These are phyloP conservation scores for Notodromas monacha DNA, from an alignment of 2,888 invertebrate genomes.

Conservation along the genomic window DNA sequence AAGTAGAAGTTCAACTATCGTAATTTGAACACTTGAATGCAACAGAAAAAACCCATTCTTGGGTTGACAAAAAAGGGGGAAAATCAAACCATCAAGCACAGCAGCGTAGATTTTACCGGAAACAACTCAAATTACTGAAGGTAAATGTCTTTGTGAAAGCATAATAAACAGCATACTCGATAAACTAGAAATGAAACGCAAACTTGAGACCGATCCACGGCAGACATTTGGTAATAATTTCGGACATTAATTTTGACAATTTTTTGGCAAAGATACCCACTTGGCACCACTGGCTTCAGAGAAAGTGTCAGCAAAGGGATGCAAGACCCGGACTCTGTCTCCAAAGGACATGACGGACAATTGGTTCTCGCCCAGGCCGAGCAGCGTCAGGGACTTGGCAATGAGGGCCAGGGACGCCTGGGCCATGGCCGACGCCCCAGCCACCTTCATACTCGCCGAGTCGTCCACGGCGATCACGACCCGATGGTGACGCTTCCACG, in stretches of 20 bases:
- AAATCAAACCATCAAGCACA: too few species aligned
- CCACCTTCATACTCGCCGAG: slow-evolving; percentile 31
- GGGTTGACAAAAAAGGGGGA: too few species aligned
- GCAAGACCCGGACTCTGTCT: slow-evolving; percentile 47
- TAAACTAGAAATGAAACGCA: slow-evolving; percentile 5
- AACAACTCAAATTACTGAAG: too few species aligned
- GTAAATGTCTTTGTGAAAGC: too few species aligned
- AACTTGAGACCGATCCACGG: too few species aligned
- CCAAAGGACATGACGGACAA: slow-evolving; percentile 71
- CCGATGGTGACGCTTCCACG: slow-evolving; percentile 78
- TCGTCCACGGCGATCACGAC: slow-evolving; percentile 87
- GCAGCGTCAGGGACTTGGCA: slow-evolving; percentile 45
- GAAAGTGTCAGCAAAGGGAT: slow-evolving; percentile 52
- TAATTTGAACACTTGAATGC: too few species aligned
- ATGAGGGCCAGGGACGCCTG: slow-evolving; percentile 80
- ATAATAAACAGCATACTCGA: too few species aligned
- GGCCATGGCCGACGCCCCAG: slow-evolving; percentile 33
- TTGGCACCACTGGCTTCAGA: slow-evolving; percentile 49
- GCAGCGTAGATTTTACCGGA: too few species aligned
- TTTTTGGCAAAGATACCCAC: slow-evolving; percentile 16
- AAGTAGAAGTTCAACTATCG: too few species aligned
- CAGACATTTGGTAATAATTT: slow-evolving; percentile 6
- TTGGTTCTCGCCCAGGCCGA: slow-evolving; percentile 85
- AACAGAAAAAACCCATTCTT: too few species aligned
- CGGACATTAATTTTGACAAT: not conserved